These are phyloP conservation scores for Hesperophylax magnus DNA, from an alignment of 1,140 invertebrate species.

Conservation along the genomic window DNA sequence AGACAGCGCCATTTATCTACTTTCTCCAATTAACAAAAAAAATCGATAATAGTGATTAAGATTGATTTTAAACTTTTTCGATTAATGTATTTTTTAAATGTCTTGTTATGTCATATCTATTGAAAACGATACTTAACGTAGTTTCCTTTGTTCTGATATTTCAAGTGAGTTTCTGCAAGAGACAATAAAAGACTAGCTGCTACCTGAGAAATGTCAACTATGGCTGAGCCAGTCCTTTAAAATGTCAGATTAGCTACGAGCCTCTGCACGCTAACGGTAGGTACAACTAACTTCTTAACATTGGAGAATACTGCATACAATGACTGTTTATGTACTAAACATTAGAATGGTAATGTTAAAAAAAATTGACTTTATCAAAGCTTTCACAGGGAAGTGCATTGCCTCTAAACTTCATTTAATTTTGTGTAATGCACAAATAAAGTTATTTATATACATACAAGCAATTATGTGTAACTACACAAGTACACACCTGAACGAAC, in stretches of 20 bases:
- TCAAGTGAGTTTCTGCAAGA: conserved; percentile 16
- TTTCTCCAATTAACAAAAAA: too few species aligned
- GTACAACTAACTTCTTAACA: not conserved
- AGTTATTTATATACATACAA: too few species aligned
- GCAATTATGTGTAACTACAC: too few species aligned
- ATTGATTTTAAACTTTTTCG: too few species aligned
- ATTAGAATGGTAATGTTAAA: not conserved
- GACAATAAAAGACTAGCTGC: conserved; percentile 26
- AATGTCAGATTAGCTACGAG: conserved; percentile 19
- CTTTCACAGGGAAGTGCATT: too few species aligned
- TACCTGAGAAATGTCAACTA: conserved; percentile 37
- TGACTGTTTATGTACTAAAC: not conserved
- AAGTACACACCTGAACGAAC: too few species aligned
- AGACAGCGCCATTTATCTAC: too few species aligned
- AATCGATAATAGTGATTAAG: too few species aligned
- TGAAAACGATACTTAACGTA: conserved; percentile 7
- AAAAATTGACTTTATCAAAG: too few species aligned
- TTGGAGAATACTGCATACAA: not conserved
- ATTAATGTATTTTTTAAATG: too few species aligned
- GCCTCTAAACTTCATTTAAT: too few species aligned
- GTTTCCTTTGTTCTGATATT: conserved; percentile 31
- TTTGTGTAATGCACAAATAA: too few species aligned
- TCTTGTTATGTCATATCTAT: not conserved
- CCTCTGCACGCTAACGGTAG: conserved; percentile 13
- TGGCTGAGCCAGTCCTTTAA: conserved; percentile 19